These are phyloP conservation scores for Styela clava DNA, from an alignment of 23 tunicate genomes.

Conservation along the genomic window DNA sequence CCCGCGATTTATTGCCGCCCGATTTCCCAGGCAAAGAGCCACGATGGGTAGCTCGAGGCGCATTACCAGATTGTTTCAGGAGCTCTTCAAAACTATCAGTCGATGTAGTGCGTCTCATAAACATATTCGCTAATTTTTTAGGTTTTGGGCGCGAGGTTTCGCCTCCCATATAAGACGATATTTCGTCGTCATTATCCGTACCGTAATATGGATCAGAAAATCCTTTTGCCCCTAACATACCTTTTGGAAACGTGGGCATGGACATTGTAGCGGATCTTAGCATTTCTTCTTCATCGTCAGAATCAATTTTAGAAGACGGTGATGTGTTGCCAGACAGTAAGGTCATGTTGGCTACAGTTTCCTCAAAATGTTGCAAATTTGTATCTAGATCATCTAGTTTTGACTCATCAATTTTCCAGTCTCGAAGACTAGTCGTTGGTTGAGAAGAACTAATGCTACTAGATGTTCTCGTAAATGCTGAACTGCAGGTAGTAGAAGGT, in stretches of 20 bases:
- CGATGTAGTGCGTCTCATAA: conserved; percentile 78
- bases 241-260: conserved; percentile 61
- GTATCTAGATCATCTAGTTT: conserved; percentile 1
- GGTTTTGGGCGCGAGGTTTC: conserved; percentile 1
- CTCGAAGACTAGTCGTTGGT: neutral
- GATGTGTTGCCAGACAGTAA: conserved; percentile 6
- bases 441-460: neutral
- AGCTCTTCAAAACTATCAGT: conserved; percentile 82
- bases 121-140: conserved; percentile 37
- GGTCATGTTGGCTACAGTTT: conserved; percentile 17
- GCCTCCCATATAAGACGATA: neutral
- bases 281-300: conserved; percentile 44
- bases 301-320: conserved; percentile 1
- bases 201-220: neutral
- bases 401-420: neutral
- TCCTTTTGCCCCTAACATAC: conserved; percentile 10
- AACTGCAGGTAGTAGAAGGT: conserved; percentile 8
- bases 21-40: conserved; percentile 11
- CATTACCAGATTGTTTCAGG: conserved; percentile 33
- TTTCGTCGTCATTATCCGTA: neutral
- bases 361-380: conserved; percentile 14
- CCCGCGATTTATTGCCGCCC: neutral
- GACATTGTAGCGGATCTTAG: conserved; percentile 70
- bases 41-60: conserved; percentile 25
- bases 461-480: neutral